Evolutionary conservation across 2,797 vertebrate genomes (phyloP).

Genomic region (Macropus fuliginosus): DNA sequence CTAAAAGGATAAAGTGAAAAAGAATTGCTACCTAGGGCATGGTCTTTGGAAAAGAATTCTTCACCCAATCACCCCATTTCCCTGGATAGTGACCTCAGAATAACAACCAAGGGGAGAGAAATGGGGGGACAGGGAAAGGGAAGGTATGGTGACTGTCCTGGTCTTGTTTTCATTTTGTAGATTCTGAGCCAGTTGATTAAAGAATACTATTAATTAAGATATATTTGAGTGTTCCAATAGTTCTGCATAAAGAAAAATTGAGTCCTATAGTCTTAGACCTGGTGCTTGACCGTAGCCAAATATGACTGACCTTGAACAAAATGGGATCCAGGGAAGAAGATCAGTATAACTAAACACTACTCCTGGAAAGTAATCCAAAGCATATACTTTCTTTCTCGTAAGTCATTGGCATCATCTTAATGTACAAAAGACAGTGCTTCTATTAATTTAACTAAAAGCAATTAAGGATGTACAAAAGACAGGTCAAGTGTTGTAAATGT

Average conservation of each 20-base stretch:
- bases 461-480: not conserved
- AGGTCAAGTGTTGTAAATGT: not conserved
- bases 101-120: not conserved
- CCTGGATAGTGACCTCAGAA: not conserved
- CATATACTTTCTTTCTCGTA: not conserved
- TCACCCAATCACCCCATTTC: not conserved
- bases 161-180: not conserved
- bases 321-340: not conserved
- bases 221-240: not conserved
- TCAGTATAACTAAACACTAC: not conserved
- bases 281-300: not conserved
- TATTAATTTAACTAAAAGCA: not conserved
- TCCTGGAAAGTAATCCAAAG: not conserved
- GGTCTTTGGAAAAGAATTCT: not conserved
- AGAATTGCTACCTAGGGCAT: not conserved
- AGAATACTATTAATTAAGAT: not conserved
- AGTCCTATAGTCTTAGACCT: not conserved
- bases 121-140: accelerated
- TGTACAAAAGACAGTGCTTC: not conserved
- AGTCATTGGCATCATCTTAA: not conserved
- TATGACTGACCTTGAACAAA: not conserved
- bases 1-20: not conserved
- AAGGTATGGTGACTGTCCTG: not conserved
- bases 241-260: not conserved
- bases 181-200: not conserved